Evolutionary conservation across 2,888 invertebrate genomes (phyloP).

Genomic region (Pharmacophagus antenor): DNA sequence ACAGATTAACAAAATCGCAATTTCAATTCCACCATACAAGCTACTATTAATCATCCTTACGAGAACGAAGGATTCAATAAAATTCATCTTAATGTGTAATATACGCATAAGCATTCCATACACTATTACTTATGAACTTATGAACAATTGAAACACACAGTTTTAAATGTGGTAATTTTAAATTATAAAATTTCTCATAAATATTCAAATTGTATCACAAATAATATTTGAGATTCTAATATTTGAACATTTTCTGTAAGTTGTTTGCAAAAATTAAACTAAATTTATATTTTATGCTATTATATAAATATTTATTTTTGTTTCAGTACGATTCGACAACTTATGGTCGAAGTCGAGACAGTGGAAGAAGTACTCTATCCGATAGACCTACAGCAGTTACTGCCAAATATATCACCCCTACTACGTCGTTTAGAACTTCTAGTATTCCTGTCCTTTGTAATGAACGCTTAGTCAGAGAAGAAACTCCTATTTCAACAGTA

Average conservation of each 20-base stretch:
- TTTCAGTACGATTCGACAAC: conserved; percentile 73
- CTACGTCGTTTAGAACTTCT: conserved; percentile 72
- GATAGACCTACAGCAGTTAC: conserved; percentile 71
- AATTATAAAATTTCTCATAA: conserved; percentile 39
- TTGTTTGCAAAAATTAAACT: too few species aligned
- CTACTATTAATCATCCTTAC: conserved; percentile 52
- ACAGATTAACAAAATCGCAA: conserved; percentile 21
- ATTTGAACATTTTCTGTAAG: too few species aligned
- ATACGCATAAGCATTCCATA: conserved; percentile 56
- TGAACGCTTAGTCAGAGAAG: conserved; percentile 64
- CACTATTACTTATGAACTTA: too few species aligned
- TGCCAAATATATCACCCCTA: conserved; percentile 66
- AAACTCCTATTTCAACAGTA: conserved; percentile 66
- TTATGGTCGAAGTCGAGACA: conserved; percentile 63
- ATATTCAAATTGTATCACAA: too few species aligned
- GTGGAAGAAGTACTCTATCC: conserved; percentile 47
- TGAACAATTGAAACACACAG: conserved; percentile 59
- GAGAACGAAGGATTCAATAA: conserved; percentile 56
- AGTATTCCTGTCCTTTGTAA: conserved; percentile 66
- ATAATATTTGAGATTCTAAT: too few species aligned
- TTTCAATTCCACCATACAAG: conserved; percentile 41
- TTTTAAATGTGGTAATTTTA: conserved; percentile 59
- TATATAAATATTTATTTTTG: conserved; percentile 30
- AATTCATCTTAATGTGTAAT: conserved; percentile 51
- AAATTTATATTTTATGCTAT: too few species aligned